Evolutionary conservation across 2,113 vertebrate species (phyloP).

Genomic region (Lycaon pictus): DNA sequence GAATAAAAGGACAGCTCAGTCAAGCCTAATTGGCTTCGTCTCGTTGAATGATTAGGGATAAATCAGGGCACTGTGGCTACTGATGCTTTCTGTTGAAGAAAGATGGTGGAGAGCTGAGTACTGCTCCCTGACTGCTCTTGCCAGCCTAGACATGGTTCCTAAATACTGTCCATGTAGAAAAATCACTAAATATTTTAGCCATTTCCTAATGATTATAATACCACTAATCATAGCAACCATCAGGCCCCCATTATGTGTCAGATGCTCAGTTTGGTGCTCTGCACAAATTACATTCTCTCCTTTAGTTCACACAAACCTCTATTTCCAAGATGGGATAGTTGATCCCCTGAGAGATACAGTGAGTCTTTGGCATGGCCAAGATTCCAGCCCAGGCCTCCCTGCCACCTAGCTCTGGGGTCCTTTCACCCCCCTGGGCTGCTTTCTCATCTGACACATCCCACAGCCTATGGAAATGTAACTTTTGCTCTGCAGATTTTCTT

Average conservation of each 20-base stretch:
- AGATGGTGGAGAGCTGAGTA: not conserved
- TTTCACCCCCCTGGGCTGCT: not conserved
- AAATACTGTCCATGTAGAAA: not conserved
- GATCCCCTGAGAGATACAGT: not conserved
- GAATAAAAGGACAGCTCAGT: conserved; percentile 21
- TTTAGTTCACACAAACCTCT: not conserved
- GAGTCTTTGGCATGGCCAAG: not conserved
- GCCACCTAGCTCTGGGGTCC: not conserved
- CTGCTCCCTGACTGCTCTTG: not conserved
- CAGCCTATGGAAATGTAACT: conserved; percentile 75
- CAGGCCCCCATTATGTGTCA: not conserved
- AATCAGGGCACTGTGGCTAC: not conserved
- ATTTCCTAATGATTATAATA: not conserved
- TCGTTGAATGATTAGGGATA: not conserved
- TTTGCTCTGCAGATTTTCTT: conserved; percentile 67
- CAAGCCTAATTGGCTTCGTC: conserved; percentile 27
- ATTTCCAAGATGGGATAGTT: not conserved
- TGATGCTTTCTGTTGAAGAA: not conserved
- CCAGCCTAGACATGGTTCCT: not conserved
- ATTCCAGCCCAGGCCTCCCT: not conserved
- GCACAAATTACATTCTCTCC: not conserved
- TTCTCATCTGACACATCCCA: conserved; percentile 51
- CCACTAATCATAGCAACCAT: not conserved
- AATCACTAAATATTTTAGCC: not conserved
- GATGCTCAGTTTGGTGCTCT: not conserved